Conservation (phyloP, 2,888 invertebrate genomes). For the Lasioglossum figueresi region DNA sequence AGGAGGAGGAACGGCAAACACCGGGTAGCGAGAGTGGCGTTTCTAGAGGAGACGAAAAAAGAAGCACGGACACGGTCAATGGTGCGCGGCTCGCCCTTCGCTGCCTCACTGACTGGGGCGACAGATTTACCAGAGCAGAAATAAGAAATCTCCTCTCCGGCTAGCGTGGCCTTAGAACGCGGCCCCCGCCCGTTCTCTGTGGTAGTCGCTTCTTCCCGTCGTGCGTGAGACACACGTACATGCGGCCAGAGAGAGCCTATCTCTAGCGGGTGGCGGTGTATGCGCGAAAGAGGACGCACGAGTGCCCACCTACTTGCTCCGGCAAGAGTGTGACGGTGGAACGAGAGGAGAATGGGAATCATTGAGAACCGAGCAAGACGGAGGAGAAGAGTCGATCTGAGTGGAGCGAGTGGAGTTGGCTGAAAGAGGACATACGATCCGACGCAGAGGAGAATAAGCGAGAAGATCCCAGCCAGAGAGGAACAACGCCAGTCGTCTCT, state of each 20-base stretch:
- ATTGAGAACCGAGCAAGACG: neutral
- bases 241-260: slow-evolving; percentile 8
- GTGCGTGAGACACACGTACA: neutral
- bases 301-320: slow-evolving; percentile 26
- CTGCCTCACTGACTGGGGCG: slow-evolving; percentile 83
- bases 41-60: slow-evolving; percentile 66
- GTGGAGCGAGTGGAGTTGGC: neutral
- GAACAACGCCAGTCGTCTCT: slow-evolving; percentile 1
- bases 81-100: slow-evolving; percentile 80
- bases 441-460: neutral
- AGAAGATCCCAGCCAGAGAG: neutral
- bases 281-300: slow-evolving; percentile 29
- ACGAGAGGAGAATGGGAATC: neutral
- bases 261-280: slow-evolving; percentile 3
- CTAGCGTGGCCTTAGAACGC: slow-evolving; percentile 55
- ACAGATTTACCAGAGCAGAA: slow-evolving; percentile 84
- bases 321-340: slow-evolving; percentile 6
- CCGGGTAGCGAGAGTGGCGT: slow-evolving; percentile 18
- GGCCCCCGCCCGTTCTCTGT: slow-evolving; percentile 26
- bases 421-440: neutral
- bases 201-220: neutral
- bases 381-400: neutral
- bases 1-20: slow-evolving; percentile 20
- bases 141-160: slow-evolving; percentile 81
- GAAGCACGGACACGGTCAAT: slow-evolving; percentile 78